These are phyloP conservation scores for Drosophila nannoptera DNA, from an alignment of 1,140 invertebrate species.

Conservation along the genomic window DNA sequence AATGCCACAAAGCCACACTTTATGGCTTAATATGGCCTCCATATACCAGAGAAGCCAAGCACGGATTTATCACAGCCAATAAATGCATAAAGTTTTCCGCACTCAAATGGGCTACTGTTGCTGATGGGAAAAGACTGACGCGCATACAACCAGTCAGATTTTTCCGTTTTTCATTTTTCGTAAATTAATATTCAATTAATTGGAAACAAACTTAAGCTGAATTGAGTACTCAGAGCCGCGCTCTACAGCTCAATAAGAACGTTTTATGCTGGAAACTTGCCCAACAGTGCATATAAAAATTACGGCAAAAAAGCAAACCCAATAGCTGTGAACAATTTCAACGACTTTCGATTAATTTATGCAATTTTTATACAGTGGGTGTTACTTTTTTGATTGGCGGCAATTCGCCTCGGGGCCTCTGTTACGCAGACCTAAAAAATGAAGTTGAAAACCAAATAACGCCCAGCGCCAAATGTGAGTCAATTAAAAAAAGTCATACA, in stretches of 20 bases:
- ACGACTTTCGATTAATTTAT: constrained; percentile 65
- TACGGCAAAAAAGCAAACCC: constrained; percentile 16
- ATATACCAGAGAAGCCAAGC: constrained; percentile 8
- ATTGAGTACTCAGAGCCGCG: constrained; percentile 1
- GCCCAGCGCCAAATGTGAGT: constrained; percentile 55
- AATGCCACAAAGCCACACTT: constrained; percentile 59
- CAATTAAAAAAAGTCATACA: constrained; percentile 67
- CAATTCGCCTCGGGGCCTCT: constrained; percentile 56
- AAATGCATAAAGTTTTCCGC: constrained; percentile 77
- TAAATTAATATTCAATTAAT: no score
- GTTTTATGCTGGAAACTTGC: not conserved
- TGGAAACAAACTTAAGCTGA: not conserved
- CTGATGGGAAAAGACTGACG: not conserved
- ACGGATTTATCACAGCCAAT: constrained; percentile 70
- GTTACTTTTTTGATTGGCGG: constrained; percentile 73
- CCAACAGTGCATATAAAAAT: constrained; percentile 4
- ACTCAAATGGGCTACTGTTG: constrained; percentile 63
- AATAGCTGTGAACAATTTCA: constrained; percentile 30
- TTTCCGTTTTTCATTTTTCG: no score
- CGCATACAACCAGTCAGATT: no score
- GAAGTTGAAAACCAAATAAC: constrained; percentile 36
- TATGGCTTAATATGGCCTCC: constrained; percentile 66
- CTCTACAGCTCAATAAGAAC: constrained; percentile 1
- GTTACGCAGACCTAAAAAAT: constrained; percentile 23
- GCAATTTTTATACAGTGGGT: constrained; percentile 77